These are phyloP conservation scores for Pandemis corylana DNA, from an alignment of 2,888 invertebrate species.

Conservation along the genomic window DNA sequence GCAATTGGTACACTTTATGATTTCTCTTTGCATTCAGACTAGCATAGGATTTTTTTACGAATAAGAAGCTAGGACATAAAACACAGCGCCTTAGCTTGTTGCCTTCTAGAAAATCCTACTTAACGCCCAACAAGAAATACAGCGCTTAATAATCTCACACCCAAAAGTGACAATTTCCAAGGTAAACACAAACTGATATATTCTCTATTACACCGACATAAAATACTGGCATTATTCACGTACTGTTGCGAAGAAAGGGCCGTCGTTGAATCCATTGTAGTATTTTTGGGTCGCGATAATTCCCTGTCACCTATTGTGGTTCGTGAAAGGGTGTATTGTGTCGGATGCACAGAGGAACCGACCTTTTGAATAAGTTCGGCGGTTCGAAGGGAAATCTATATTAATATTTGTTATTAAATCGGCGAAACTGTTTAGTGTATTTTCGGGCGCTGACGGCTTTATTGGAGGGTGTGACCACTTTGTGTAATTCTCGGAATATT, in stretches of 20 bases:
- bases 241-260: slow-evolving; percentile 32
- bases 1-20: no score
- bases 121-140: background rate
- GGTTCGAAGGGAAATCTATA: slow-evolving; percentile 40
- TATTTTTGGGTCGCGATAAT: slow-evolving; percentile 42
- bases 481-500: background rate
- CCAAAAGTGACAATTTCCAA: slow-evolving; percentile 1
- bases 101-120: background rate
- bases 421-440: slow-evolving; percentile 18
- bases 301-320: slow-evolving; percentile 41
- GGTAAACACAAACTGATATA: slow-evolving; percentile 24
- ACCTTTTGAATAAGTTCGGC: slow-evolving; percentile 41
- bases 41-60: no score
- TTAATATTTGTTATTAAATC: slow-evolving; percentile 41
- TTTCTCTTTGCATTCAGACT: no score
- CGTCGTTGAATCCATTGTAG: slow-evolving; percentile 37
- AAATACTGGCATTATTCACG: slow-evolving; percentile 40
- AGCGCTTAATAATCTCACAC: background rate
- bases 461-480: background rate
- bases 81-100: background rate
- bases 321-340: slow-evolving; percentile 41
- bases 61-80: no score
- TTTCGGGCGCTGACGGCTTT: background rate
- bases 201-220: slow-evolving; percentile 30
- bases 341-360: slow-evolving; percentile 38